Evolutionary conservation across 2,797 vertebrate genomes (phyloP), one percentile per base, ranked within the genome.

Genomic region (Anguilla marmorata): DNA sequence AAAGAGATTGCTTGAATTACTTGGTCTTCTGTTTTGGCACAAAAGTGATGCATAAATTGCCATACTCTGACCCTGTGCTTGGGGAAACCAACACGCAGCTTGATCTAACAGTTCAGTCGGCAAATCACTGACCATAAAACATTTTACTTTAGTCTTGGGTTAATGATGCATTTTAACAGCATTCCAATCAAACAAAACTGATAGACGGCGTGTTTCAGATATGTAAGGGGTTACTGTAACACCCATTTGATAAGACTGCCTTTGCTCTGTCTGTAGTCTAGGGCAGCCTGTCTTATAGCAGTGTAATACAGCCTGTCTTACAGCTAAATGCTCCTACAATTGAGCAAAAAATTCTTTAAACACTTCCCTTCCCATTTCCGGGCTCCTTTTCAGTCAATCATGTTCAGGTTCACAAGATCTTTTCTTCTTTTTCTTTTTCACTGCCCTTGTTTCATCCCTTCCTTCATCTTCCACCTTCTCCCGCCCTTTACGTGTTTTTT

Each of bases 401-500:
- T 50, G 24, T 82, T 45, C 50, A 14, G 4, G 7, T 54, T 89
- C 54, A 4, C 0, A 6, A 45, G 85, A 30, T 16, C 8, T 85
- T 85, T 85, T 89, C 27, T 58, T 86, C 8, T 89, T 86, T 45
- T 85, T 86, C 19, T 69, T 87, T 87, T 83, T 89, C 27, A 76
- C 84, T 4, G 6, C 30, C n/a, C 60, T 86, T 21, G 60, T 58
- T 27, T 5, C 74, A 82, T 87, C 45, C 16, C 58, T n/a, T 21
- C 8, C 74, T 6, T n/a, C 50, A 33, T 63, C 48, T 79, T 83
- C 52, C 12, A 50, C 0, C 0, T 16, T 50, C 0, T 3, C 3
- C 58, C 92, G 88, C 69, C 0, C 56, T 92, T 93, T 91, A 54
- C 85, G 84, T 88, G 90, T 92, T 85, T 91, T 93, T 87, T 92